Conservation (phyloP, 2,113 vertebrate genomes). For the Urocolius indicus region DNA sequence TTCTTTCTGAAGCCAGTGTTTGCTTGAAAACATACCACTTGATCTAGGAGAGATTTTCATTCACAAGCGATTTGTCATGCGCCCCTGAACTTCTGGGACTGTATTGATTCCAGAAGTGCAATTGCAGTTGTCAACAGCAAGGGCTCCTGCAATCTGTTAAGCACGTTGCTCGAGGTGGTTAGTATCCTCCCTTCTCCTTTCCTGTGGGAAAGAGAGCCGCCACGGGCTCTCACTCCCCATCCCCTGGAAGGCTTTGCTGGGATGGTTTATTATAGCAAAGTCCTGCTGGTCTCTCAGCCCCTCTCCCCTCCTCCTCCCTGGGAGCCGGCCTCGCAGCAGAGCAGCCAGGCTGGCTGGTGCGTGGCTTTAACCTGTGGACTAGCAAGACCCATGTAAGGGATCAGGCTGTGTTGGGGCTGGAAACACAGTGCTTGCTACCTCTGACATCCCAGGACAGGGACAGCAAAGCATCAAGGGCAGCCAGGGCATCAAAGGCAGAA, state of each 20-base stretch:
- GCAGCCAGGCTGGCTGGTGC: not conserved
- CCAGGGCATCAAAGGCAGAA: not conserved
- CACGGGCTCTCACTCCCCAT: conserved; percentile 25
- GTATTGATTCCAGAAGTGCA: conserved; percentile 45
- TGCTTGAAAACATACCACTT: not conserved
- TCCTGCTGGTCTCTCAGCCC: not conserved
- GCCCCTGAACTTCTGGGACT: not conserved
- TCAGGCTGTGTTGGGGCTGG: not conserved
- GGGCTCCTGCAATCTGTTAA: conserved; percentile 28
- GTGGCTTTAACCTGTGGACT: not conserved
- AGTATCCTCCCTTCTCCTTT: conserved; percentile 36
- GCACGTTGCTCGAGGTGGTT: conserved; percentile 54
- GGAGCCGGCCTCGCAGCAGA: rapidly evolving
- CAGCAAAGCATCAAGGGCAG: not conserved
- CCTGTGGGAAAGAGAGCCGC: conserved; percentile 43
- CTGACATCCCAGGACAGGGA: not conserved
- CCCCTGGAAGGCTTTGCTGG: not conserved
- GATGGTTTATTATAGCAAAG: conserved; percentile 16
- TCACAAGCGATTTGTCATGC: conserved; percentile 12
- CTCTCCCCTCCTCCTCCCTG: conserved; percentile 29
- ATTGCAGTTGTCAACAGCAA: conserved; percentile 44
- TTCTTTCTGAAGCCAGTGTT: not conserved
- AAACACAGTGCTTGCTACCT: rapidly evolving
- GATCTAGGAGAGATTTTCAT: conserved; percentile 15
- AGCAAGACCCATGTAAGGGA: not conserved